phyloP scores from a whole-genome alignment of 2,888 invertebrate species.

The Lamellibrachia satsuma region DNA sequence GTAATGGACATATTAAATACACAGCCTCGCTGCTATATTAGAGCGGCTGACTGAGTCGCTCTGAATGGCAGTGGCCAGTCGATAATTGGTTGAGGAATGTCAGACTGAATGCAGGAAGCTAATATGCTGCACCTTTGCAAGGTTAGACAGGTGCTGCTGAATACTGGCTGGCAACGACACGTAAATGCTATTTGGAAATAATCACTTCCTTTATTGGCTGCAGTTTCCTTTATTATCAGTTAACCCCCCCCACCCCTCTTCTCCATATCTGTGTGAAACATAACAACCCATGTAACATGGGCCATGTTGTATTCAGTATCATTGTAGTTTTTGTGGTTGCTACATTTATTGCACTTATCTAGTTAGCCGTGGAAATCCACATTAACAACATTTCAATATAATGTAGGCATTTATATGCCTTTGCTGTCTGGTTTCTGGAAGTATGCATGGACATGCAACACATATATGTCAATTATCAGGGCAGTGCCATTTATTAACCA shows the following conservation, averaged over 20 bases:
- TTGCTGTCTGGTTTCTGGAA: neutral
- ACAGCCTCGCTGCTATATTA: neutral
- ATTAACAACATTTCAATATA: neutral
- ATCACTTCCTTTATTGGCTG: neutral
- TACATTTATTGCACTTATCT: neutral
- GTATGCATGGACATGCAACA: neutral
- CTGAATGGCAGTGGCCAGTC: neutral
- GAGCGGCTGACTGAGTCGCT: neutral
- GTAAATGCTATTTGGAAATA: neutral
- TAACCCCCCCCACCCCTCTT: neutral
- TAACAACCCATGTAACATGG: neutral
- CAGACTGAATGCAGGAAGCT: neutral
- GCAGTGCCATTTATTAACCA: neutral
- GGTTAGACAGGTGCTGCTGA: neutral
- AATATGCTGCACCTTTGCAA: neutral
- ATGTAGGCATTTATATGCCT: neutral
- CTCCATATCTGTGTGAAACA: neutral
- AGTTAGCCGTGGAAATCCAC: neutral
- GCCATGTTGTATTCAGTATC: neutral
- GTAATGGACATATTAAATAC: neutral
- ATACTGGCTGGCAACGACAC: neutral
- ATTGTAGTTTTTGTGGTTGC: neutral
- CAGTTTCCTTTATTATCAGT: neutral
- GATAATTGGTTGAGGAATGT: neutral
- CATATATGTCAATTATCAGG: neutral